phyloP scores from a whole-genome alignment of 2,797 vertebrate species.

The Sebastes cheni region DNA sequence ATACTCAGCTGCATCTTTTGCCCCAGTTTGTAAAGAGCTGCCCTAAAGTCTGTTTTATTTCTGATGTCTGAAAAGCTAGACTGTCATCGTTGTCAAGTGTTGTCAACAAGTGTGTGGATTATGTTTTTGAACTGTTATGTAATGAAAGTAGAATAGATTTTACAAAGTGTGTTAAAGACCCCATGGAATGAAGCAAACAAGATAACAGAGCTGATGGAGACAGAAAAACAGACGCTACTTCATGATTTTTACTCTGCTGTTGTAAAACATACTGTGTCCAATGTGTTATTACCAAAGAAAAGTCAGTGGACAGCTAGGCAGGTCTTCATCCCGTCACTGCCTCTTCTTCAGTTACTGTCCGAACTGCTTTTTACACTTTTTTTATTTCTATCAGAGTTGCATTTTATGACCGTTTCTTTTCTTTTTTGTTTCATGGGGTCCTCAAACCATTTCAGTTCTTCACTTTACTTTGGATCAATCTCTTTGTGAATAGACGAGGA shows the following conservation, averaged over 20 bases:
- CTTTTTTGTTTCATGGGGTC: constrained; percentile 41
- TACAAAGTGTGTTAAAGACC: constrained; percentile 44
- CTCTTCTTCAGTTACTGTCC: not conserved
- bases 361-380: not conserved
- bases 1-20: constrained; percentile 4
- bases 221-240: not conserved
- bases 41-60: constrained; percentile 7
- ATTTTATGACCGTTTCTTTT: not conserved
- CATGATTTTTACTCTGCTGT: not conserved
- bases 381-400: not conserved
- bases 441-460: constrained; percentile 15
- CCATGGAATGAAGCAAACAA: constrained; percentile 32
- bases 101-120: constrained; percentile 20
- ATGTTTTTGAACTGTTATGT: constrained; percentile 19
- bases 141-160: constrained; percentile 45
- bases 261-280: not conserved
- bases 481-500: constrained; percentile 25
- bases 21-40: constrained; percentile 15
- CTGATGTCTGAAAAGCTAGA: constrained; percentile 1
- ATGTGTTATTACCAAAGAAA: constrained; percentile 25
- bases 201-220: not conserved
- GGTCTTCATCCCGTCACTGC: not conserved
- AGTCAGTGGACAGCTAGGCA: not conserved
- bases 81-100: constrained; percentile 37
- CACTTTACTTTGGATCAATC: not conserved